phyloP scores from a whole-genome alignment of 2,888 invertebrate species.

The Diploptera punctata region DNA sequence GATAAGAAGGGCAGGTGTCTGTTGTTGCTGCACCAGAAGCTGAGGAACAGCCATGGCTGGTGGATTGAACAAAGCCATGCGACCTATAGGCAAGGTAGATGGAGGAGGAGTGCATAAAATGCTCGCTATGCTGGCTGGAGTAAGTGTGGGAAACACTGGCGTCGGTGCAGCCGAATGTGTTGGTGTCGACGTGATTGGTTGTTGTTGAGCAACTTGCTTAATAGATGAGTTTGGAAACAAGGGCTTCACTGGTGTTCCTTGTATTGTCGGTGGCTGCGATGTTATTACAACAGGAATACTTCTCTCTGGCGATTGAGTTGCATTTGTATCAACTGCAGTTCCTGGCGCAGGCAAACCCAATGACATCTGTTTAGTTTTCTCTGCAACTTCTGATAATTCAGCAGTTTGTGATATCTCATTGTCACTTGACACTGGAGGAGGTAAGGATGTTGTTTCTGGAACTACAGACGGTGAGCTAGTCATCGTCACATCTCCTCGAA shows the following conservation, averaged over 20 bases:
- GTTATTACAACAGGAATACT: constrained; percentile 31
- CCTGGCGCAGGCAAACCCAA: constrained; percentile 10
- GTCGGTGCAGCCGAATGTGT: constrained; percentile 38
- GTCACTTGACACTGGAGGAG: constrained; percentile 25
- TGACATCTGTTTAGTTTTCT: constrained; percentile 21
- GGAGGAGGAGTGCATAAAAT: constrained; percentile 35
- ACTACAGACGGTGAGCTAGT: constrained; percentile 28
- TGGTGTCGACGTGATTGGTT: constrained; percentile 44
- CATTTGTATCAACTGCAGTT: neutral
- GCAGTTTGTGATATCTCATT: constrained; percentile 18
- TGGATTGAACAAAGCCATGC: constrained; percentile 16
- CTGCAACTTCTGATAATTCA: constrained; percentile 18
- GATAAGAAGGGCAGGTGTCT: constrained; percentile 20
- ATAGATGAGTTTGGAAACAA: constrained; percentile 7
- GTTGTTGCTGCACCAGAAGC: constrained; percentile 27
- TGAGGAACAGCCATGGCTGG: constrained; percentile 18
- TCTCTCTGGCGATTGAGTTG: constrained; percentile 27
- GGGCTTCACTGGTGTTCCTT: constrained; percentile 27
- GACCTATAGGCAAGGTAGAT: constrained; percentile 10
- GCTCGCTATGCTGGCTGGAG: constrained; percentile 39
- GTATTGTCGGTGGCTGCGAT: constrained; percentile 27
- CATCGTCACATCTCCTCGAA: constrained; percentile 24
- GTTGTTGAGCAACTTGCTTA: constrained; percentile 37
- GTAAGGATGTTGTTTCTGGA: constrained; percentile 18
- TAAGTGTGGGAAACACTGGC: constrained; percentile 43